Percentiles rank a stretch among this genome's conserved stretches.
Evolutionary conservation across 2,888 invertebrate genomes (phyloP).

Genomic region (Callosobruchus maculatus): DNA sequence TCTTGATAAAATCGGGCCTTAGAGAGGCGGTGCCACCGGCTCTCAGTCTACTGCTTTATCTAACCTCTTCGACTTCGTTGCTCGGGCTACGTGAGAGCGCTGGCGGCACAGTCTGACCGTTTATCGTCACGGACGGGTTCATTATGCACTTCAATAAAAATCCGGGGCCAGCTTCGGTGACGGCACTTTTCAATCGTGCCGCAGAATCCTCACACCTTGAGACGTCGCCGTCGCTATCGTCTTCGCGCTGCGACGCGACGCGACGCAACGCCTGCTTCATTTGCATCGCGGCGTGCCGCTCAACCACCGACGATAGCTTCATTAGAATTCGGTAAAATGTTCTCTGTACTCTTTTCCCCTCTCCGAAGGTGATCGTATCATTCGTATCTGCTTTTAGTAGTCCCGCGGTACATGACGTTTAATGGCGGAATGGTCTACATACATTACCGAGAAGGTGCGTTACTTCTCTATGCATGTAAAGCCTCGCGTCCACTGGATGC

Average conservation of each 20-base stretch:
- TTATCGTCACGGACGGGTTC: slow-evolving; percentile 28
- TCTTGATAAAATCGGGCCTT: no score
- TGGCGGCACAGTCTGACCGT: neutral
- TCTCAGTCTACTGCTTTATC: no score
- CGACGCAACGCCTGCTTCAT: slow-evolving; percentile 20
- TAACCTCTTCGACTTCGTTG: neutral
- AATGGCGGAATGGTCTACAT: neutral
- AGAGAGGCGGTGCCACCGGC: no score
- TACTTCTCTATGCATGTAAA: no score
- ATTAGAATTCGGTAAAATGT: slow-evolving; percentile 9
- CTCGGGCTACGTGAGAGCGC: neutral
- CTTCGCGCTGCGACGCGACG: neutral
- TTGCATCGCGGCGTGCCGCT: slow-evolving; percentile 22
- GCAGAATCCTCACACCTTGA: neutral
- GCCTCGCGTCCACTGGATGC: no score
- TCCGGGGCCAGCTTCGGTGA: slow-evolving; percentile 21
- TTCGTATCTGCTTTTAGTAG: neutral
- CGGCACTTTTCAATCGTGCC: slow-evolving; percentile 23
- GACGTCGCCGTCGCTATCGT: neutral
- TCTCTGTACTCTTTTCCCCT: neutral
- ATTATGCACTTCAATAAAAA: slow-evolving; percentile 28
- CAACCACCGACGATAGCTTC: slow-evolving; percentile 12
- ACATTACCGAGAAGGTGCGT: no score
- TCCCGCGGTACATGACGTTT: neutral
- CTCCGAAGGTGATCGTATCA: neutral